phyloP scores from a whole-genome alignment of 1,140 invertebrate species.

The Aleiodes sp. region DNA sequence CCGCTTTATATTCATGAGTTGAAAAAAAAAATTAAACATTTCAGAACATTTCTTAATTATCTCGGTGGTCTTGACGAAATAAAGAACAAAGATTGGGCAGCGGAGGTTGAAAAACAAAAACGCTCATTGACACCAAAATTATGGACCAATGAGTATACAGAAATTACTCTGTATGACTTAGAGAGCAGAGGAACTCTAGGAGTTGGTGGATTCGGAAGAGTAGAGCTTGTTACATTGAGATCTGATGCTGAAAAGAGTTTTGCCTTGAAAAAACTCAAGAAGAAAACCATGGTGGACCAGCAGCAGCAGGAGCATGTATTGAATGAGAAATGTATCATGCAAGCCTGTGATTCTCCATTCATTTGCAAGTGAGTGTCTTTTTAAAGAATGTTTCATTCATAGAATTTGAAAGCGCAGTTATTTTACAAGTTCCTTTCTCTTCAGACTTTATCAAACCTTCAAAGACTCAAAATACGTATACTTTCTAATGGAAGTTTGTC shows the following conservation, averaged over 20 bases:
- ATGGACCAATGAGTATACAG: conserved; percentile 67
- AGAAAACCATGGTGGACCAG: conserved; percentile 91
- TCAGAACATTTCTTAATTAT: conserved; percentile 67
- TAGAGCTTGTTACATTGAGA: conserved; percentile 78
- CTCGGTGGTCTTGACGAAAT: conserved; percentile 64
- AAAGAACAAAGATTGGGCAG: conserved; percentile 59
- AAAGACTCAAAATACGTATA: conserved; percentile 96
- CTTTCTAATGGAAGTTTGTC: conserved; percentile 95
- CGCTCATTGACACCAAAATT: conserved; percentile 50
- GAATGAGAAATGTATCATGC: conserved; percentile 92
- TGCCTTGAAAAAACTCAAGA: conserved; percentile 92
- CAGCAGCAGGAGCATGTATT: conserved; percentile 93
- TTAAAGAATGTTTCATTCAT: background rate
- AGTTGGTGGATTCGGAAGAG: conserved; percentile 92
- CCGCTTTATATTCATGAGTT: background rate
- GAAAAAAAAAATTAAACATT: conserved; percentile 23
- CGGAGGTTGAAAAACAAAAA: conserved; percentile 60
- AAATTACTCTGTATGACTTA: conserved; percentile 80
- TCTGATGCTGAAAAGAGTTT: conserved; percentile 74
- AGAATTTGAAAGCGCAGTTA: conserved; percentile 9
- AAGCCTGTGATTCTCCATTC: conserved; percentile 80
- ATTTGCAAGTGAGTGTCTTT: conserved; percentile 78
- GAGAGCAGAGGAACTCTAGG: conserved; percentile 87
- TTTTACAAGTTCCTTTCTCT: conserved; percentile 34
- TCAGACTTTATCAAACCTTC: conserved; percentile 91